These are phyloP conservation scores for Escarpia spicata DNA, from an alignment of 2,888 invertebrate species.

Conservation along the genomic window DNA sequence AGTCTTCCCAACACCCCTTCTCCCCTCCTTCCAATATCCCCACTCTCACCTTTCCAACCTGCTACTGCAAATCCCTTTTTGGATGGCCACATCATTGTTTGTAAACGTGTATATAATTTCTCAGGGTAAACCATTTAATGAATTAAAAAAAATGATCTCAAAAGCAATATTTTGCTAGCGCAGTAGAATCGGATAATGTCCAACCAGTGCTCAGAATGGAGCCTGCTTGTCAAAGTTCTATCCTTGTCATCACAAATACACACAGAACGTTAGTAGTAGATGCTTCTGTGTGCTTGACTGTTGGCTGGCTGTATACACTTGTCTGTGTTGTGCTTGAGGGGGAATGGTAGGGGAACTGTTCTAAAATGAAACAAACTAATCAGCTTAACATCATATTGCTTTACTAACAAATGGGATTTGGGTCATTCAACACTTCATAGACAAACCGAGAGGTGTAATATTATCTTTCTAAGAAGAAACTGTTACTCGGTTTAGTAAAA, in stretches of 20 bases:
- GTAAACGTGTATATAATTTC: neutral
- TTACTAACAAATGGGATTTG: neutral
- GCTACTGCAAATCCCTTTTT: neutral
- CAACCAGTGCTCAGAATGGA: neutral
- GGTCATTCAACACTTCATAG: neutral
- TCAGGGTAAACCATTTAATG: neutral
- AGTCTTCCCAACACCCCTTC: neutral
- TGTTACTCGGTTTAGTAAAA: neutral
- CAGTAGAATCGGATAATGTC: neutral
- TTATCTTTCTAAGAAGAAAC: neutral
- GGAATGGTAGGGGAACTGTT: neutral
- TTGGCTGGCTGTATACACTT: neutral
- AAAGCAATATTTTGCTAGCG: neutral
- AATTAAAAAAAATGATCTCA: neutral
- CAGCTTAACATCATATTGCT: neutral
- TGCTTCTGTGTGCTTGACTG: neutral
- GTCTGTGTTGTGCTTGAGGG: neutral
- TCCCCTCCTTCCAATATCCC: neutral
- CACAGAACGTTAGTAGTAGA: neutral
- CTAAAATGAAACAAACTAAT: neutral
- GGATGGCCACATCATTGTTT: neutral
- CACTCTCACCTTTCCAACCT: neutral
- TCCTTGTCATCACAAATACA: neutral
- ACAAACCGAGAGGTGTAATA: neutral
- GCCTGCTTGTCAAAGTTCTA: neutral